Base-by-base conservation (phyloP, 2,888 invertebrate genomes). In the Sericinus montela region DNA sequence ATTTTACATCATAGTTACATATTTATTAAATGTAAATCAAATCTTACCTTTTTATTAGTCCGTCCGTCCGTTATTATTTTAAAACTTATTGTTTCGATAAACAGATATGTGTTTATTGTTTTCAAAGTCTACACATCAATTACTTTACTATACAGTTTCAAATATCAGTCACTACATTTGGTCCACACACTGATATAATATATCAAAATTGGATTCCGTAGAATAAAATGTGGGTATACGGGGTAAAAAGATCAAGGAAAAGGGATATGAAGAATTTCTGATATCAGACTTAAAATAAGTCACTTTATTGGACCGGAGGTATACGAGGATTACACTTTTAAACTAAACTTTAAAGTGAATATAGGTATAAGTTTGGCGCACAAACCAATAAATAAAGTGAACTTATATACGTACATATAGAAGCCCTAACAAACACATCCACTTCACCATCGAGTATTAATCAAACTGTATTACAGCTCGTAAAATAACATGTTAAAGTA, bases 231-330 rank as follows among this genome's bases (percentile, higher is more conserved):
- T n/a, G n/a, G n/a, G n/a, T n/a, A 40, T 14, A 42, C 19, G 37
- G 43, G 32, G 15, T n/a, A 28, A 45, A 53, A 48, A 53, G 39
- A 43, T 47, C 51, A 44, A 53, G 35, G 46, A 56, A 43, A 57
- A 35, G 54, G n/a, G 62, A 65, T 65, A 63, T 62, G 61, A 55
- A 54, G 35, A 48, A 10, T 28, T 53, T 62, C 65, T 73, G 81
- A 81, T 83, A 83, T 82, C 53, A 62, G 58, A 60, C 52, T 69
- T 64, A 58, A 65, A 49, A 49, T 69, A 86, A 85, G 83, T 85
- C 86, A 81, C 80, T 74, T 55, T 14, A 57, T 82, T 86, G 86
- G 85, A 76, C 86, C 85, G 52, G 75, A 62, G 71, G 72, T 69
- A 56, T 48, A 19, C 1, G 16, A 29, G 15, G 10, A 16, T 9